Conservation (phyloP, 92 coral and sea anemone genomes). For the Epizoanthus rinbou region DNA sequence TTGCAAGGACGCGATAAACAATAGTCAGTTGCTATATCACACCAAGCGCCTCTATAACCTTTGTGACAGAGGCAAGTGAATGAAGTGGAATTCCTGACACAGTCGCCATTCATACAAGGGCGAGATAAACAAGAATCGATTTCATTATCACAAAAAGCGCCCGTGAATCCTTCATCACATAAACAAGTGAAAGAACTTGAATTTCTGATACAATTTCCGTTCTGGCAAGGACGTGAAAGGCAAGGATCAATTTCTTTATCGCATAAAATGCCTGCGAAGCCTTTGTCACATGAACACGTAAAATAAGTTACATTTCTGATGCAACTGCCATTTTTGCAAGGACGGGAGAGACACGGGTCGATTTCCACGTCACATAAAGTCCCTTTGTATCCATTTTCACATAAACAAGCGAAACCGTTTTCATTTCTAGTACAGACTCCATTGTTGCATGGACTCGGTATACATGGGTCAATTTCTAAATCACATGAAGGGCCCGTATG, state of each 20-base stretch:
- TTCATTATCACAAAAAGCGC: conserved; percentile 58
- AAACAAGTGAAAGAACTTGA: conserved; percentile 49
- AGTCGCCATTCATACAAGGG: conserved; percentile 76
- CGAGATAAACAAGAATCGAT: conserved; percentile 64
- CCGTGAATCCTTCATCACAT: conserved; percentile 71
- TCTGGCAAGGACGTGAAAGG: conserved; percentile 51
- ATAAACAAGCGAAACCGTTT: conserved; percentile 57
- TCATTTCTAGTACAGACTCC: conserved; percentile 61
- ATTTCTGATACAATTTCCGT: conserved; percentile 48
- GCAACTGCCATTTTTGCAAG: conserved; percentile 74
- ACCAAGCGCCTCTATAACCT: conserved; percentile 69
- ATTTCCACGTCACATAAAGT: conserved; percentile 51
- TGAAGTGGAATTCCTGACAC: conserved; percentile 47
- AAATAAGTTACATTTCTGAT: conserved; percentile 19
- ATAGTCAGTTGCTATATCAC: conserved; percentile 53
- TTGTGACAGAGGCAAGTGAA: conserved; percentile 63
- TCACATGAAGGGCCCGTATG: conserved; percentile 69
- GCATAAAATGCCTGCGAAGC: conserved; percentile 53
- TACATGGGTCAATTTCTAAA: conserved; percentile 57
- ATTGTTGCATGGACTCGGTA: conserved; percentile 71
- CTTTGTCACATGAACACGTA: conserved; percentile 63
- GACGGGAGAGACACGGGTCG: conserved; percentile 59
- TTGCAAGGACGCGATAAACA: conserved; percentile 79
- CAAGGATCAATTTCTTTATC: conserved; percentile 51
- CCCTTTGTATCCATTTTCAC: conserved; percentile 66